Evolutionary conservation across 2,888 invertebrate species (phyloP).

Genomic region (Ptychoptera albimana): DNA sequence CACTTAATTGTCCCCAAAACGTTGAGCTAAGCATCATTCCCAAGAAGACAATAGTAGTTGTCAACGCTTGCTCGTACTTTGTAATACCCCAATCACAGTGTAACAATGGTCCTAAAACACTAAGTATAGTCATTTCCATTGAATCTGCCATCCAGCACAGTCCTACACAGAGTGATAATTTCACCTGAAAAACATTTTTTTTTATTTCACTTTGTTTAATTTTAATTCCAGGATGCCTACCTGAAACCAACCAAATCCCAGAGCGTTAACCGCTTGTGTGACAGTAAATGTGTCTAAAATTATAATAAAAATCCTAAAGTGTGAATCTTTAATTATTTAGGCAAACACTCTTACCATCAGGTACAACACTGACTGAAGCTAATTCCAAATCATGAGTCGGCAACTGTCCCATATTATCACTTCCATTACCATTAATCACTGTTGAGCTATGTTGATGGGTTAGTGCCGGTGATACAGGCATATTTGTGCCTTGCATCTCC

Average conservation of each 20-base stretch:
- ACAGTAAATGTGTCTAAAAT: conserved; percentile 69
- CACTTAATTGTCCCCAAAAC: conserved; percentile 91
- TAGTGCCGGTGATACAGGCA: conserved; percentile 10
- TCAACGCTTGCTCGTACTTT: conserved; percentile 79
- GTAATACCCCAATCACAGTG: conserved; percentile 87
- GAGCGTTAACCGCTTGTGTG: conserved; percentile 69
- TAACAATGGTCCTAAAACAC: conserved; percentile 81
- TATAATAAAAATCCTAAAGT: too few species aligned
- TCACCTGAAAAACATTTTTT: conserved; percentile 55
- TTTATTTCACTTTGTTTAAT: conserved; percentile 81
- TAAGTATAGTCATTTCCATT: conserved; percentile 96
- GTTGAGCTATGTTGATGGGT: conserved; percentile 2
- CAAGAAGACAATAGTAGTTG: conserved; percentile 85
- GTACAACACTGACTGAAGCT: conserved; percentile 47
- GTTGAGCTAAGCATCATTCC: conserved; percentile 97
- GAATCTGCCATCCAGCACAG: conserved; percentile 95
- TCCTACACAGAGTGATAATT: conserved; percentile 65
- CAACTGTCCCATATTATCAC: conserved; percentile 11
- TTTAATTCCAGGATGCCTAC: conserved; percentile 39
- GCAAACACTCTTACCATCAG: conserved; percentile 36
- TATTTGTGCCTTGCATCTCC: conserved; percentile 16
- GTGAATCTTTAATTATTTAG: neutral
- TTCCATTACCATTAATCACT: neutral
- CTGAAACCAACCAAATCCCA: conserved; percentile 83
- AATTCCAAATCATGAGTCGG: conserved; percentile 39